Evolutionary conservation across 2,113 vertebrate genomes (phyloP).

Genomic region (Perca schrenkii): DNA sequence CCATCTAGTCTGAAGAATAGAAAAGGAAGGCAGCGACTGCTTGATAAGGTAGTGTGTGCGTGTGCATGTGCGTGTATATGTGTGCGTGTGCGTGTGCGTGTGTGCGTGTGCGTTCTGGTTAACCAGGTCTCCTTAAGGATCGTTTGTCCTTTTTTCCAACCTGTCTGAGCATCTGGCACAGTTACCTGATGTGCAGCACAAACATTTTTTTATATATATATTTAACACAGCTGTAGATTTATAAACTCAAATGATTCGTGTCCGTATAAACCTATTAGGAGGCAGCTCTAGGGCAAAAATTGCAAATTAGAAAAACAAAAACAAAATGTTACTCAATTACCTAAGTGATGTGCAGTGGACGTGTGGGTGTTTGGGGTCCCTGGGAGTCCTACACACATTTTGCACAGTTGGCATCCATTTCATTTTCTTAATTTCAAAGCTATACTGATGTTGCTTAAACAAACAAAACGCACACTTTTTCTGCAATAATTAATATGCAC

Average conservation of each 20-base stretch:
- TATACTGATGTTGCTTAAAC: background rate
- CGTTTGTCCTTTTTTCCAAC: conserved; percentile 1
- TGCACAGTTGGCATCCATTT: background rate
- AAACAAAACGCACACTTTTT: background rate
- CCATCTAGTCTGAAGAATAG: conserved; percentile 49
- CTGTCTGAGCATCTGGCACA: background rate
- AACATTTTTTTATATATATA: background rate
- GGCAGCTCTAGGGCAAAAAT: background rate
- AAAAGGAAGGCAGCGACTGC: conserved; percentile 22
- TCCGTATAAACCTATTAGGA: background rate
- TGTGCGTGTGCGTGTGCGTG: background rate
- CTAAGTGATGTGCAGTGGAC: background rate
- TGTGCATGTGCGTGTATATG: background rate
- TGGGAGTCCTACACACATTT: background rate
- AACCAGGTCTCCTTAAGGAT: conserved; percentile 1
- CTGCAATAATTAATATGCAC: background rate
- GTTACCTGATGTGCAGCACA: background rate
- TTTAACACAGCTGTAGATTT: background rate
- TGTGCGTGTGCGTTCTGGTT: no score
- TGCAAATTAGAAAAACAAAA: background rate
- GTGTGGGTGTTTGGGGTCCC: background rate
- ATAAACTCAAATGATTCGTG: background rate
- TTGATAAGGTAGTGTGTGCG: conserved; percentile 26
- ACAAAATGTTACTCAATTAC: background rate
- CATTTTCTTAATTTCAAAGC: background rate